Conservation (phyloP, 2,888 invertebrate species). For the Bugula neritina region DNA sequence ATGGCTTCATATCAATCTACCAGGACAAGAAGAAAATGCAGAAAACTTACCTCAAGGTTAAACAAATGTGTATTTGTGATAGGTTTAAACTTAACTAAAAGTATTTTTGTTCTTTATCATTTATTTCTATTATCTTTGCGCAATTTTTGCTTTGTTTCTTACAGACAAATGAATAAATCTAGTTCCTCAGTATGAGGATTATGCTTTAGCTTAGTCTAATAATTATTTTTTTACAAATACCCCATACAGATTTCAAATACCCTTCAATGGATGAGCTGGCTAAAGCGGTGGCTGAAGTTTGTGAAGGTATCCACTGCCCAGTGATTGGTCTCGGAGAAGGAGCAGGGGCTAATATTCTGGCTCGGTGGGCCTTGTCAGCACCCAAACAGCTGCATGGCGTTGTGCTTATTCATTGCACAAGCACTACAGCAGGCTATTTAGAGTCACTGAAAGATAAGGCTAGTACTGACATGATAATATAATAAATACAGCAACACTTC, state of each 20-base stretch:
- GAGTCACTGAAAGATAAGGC: constrained; percentile 79
- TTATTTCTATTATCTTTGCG: background rate
- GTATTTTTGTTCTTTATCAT: too few relatives aligned
- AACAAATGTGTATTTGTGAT: background rate
- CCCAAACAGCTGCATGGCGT: constrained; percentile 72
- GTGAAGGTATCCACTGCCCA: constrained; percentile 60
- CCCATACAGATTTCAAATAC: constrained; percentile 60
- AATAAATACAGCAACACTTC: too few relatives aligned
- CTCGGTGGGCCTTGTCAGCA: constrained; percentile 76
- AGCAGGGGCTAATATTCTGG: constrained; percentile 78
- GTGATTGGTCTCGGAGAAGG: constrained; percentile 81
- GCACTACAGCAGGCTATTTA: constrained; percentile 75
- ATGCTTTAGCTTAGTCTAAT: too few relatives aligned
- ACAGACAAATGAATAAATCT: background rate
- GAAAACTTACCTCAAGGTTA: constrained; percentile 64
- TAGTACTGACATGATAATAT: too few relatives aligned
- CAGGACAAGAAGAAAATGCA: constrained; percentile 74
- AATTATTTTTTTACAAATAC: too few relatives aligned
- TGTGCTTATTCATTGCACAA: constrained; percentile 79
- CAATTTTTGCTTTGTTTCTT: background rate
- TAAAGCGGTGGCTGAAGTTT: constrained; percentile 72
- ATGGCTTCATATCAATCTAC: constrained; percentile 73
- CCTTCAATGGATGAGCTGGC: constrained; percentile 75
- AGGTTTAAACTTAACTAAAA: too few relatives aligned
- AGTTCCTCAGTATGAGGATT: too few relatives aligned